Conservation (phyloP, 2,113 vertebrate genomes). For the Ariopsis seemanni region DNA sequence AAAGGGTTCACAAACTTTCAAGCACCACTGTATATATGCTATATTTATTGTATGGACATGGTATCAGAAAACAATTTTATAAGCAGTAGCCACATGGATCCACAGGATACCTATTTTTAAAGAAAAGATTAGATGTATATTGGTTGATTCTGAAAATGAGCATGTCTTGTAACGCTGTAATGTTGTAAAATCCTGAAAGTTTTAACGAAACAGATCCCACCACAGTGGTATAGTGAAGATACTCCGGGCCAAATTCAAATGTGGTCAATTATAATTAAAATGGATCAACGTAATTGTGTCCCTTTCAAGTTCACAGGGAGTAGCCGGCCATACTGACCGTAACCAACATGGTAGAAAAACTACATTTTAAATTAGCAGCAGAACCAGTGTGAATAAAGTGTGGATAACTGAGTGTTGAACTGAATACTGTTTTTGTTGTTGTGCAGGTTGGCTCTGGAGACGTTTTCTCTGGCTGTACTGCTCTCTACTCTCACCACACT, state of each 20-base stretch:
- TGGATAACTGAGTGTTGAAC: not conserved
- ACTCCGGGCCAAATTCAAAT: not conserved
- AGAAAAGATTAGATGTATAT: not conserved
- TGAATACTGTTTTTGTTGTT: conserved; percentile 17
- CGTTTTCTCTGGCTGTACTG: conserved; percentile 87
- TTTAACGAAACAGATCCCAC: not conserved
- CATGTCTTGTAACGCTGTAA: not conserved
- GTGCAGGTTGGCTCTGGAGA: conserved; percentile 85
- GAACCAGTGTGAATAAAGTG: not conserved
- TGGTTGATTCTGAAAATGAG: not conserved
- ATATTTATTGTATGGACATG: too few species aligned
- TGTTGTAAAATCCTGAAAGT: not conserved
- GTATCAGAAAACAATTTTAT: too few species aligned
- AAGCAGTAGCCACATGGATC: too few species aligned
- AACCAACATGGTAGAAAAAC: not conserved
- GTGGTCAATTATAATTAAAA: not conserved
- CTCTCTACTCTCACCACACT: conserved; percentile 89
- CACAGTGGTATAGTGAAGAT: not conserved
- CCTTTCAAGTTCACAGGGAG: not conserved
- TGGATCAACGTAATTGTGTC: not conserved
- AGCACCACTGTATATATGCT: too few species aligned
- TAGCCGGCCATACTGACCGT: not conserved
- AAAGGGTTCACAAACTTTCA: too few species aligned
- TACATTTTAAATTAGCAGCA: not conserved
- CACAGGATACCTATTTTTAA: too few species aligned